Percentiles rank a stretch among this genome's conserved stretches.
Conservation (phyloP, 2,113 vertebrate genomes). For the Crypturellus undulatus region DNA sequence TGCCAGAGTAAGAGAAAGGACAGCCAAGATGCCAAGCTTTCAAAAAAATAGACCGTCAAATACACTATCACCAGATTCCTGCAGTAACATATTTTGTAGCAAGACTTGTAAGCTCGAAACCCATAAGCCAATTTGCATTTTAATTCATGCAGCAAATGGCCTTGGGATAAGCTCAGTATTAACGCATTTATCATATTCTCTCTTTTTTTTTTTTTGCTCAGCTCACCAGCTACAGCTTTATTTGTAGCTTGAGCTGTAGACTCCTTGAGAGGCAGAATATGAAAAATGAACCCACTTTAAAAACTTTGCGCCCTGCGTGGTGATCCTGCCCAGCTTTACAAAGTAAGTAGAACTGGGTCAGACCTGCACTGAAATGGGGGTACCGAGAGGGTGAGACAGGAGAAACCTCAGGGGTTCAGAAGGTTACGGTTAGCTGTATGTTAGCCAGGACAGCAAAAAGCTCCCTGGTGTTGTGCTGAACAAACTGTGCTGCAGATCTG, state of each 20-base stretch:
- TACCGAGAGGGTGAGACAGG: neutral
- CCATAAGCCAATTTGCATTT: conserved; percentile 35
- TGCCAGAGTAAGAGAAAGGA: conserved; percentile 29
- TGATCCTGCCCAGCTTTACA: conserved; percentile 47
- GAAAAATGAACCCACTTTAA: conserved; percentile 47
- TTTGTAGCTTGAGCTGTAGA: conserved; percentile 13
- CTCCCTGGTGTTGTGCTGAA: neutral
- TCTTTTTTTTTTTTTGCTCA: neutral
- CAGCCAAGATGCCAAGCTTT: conserved; percentile 22
- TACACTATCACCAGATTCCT: neutral
- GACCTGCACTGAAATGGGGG: neutral
- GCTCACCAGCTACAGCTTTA: conserved; percentile 43
- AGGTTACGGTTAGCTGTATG: conserved; percentile 40
- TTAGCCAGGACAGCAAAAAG: neutral
- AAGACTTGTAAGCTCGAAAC: conserved; percentile 37
- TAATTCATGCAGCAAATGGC: conserved; percentile 63
- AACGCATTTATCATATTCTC: conserved; percentile 60
- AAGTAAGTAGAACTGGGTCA: conserved; percentile 41
- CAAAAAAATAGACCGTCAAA: conserved; percentile 45
- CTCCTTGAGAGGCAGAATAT: conserved; percentile 38
- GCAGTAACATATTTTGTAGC: neutral
- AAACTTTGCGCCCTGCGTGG: neutral
- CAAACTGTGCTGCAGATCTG: neutral
- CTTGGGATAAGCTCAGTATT: conserved; percentile 55
- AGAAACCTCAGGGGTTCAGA: neutral